Conservation (phyloP, 2,888 invertebrate genomes). For the Rhyacophila evoluta region DNA sequence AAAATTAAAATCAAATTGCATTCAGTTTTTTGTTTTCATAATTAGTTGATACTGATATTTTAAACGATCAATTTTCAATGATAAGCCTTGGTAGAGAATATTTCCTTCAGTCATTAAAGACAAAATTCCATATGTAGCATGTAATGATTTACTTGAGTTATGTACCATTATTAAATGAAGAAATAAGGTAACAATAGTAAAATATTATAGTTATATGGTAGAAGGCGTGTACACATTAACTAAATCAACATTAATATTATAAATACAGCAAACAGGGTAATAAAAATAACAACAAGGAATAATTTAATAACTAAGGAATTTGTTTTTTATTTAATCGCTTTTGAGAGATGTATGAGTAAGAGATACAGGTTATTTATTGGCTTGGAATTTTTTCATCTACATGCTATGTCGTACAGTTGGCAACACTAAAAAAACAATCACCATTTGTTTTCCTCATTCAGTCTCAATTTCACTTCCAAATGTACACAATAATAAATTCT, state of each 20-base stretch:
- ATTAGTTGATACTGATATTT: too few relatives aligned
- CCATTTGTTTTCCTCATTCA: neutral
- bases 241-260: neutral
- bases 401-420: constrained; percentile 6
- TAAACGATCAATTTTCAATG: too few relatives aligned
- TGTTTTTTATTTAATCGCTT: constrained; percentile 5
- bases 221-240: too few relatives aligned
- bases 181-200: too few relatives aligned
- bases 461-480: constrained; percentile 14
- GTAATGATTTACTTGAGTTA: too few relatives aligned
- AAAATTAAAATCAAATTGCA: too few relatives aligned
- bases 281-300: neutral
- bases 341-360: neutral
- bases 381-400: neutral
- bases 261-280: neutral
- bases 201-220: too few relatives aligned
- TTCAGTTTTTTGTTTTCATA: too few relatives aligned
- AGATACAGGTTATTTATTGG: neutral
- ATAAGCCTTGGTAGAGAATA: too few relatives aligned
- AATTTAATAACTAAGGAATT: constrained; percentile 11
- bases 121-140: too few relatives aligned
- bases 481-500: neutral
- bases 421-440: constrained; percentile 20
- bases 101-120: too few relatives aligned
- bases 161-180: too few relatives aligned